phyloP scores from a whole-genome alignment of 2,888 invertebrate genomes.

The Scaeva pyrastri region DNA sequence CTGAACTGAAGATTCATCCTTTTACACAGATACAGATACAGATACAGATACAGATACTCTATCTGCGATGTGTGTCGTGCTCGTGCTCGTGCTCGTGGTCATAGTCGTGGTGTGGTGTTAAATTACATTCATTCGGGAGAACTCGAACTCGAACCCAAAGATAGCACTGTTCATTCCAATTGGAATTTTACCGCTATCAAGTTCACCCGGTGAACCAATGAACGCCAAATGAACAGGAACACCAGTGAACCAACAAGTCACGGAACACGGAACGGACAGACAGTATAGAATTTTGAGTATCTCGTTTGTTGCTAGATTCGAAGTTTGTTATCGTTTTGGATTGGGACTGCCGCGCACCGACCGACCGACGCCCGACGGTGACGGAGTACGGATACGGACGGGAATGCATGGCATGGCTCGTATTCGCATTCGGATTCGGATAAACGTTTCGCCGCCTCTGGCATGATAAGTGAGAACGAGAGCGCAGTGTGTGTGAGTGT shows the following conservation, averaged over 20 bases:
- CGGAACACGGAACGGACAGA: constrained; percentile 17
- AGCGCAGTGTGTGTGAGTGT: constrained; percentile 55
- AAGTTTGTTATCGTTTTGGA: constrained; percentile 61
- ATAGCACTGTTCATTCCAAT: constrained; percentile 69
- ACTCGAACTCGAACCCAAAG: constrained; percentile 27
- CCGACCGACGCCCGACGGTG: background rate
- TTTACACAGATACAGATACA: too few species aligned
- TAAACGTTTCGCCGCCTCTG: constrained; percentile 72
- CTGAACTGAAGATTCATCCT: constrained; percentile 70
- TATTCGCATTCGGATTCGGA: constrained; percentile 62
- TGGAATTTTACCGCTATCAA: constrained; percentile 52
- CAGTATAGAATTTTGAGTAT: constrained; percentile 24
- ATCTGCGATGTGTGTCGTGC: constrained; percentile 51
- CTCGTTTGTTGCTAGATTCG: constrained; percentile 18
- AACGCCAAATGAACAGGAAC: constrained; percentile 40
- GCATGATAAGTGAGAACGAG: constrained; percentile 68
- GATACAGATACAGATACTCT: too few species aligned
- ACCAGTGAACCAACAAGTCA: constrained; percentile 21
- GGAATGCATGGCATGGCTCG: background rate
- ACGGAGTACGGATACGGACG: constrained; percentile 34
- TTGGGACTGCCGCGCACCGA: constrained; percentile 52
- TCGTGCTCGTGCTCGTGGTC: background rate
- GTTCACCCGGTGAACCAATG: constrained; percentile 48
- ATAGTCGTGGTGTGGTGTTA: constrained; percentile 49
- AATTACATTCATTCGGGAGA: constrained; percentile 59